Conservation (phyloP, 1,140 invertebrate genomes). For the Trichomalopsis sarcophagae region DNA sequence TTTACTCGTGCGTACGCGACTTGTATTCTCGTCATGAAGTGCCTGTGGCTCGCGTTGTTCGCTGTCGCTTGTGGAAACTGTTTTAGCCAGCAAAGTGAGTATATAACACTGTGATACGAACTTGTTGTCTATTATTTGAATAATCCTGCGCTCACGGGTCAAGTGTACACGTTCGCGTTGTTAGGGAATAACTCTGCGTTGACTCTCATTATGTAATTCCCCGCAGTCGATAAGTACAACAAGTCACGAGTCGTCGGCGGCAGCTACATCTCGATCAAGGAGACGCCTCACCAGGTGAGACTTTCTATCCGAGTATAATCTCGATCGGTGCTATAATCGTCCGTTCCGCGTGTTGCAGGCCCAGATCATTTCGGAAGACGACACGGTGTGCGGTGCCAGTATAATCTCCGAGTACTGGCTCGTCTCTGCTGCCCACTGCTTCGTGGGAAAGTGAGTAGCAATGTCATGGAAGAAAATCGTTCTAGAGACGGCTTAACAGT, state of each 20-base stretch:
- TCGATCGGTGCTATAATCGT: neutral
- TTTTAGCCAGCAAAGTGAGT: neutral
- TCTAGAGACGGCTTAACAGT: too few species aligned
- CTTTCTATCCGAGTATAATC: neutral
- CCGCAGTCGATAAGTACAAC: neutral
- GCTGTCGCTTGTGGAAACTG: neutral
- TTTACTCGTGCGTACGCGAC: neutral
- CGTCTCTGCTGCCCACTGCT: constrained; percentile 10
- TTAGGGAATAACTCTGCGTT: neutral
- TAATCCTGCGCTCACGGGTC: neutral
- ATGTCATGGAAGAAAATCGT: neutral
- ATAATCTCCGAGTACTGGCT: constrained; percentile 12
- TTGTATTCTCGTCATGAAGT: constrained; percentile 12
- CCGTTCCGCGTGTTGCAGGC: neutral
- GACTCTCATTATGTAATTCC: neutral
- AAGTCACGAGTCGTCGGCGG: neutral
- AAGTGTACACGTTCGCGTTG: neutral
- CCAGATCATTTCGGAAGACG: neutral
- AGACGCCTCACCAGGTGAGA: neutral
- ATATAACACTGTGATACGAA: neutral
- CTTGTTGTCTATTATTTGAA: neutral
- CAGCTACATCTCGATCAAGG: neutral
- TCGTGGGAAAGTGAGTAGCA: neutral
- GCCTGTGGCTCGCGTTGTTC: neutral
- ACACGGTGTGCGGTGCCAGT: neutral